Conservation (phyloP, 2,797 vertebrate genomes). For the Phoebastria nigripes region DNA sequence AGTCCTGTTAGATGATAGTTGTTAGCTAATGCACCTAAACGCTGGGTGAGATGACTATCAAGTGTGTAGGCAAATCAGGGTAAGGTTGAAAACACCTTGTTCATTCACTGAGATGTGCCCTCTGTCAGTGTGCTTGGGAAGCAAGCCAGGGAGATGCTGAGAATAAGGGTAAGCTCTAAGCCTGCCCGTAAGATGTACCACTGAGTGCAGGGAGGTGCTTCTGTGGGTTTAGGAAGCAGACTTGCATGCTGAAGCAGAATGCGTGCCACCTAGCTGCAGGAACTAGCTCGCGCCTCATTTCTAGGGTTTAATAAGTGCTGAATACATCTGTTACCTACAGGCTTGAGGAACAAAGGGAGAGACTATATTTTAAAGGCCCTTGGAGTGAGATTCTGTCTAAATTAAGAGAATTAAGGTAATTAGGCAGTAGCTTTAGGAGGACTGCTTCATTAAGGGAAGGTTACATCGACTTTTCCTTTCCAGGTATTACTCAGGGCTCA, state of each 20-base stretch:
- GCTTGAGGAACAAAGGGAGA: not conserved
- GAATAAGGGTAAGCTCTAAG: not conserved
- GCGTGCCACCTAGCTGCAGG: not conserved
- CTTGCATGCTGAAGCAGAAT: not conserved
- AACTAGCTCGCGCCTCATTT: not conserved
- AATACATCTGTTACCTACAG: not conserved
- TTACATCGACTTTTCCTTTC: not conserved
- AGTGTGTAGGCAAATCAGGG: not conserved
- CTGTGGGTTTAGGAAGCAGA: not conserved
- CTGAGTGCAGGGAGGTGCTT: fast-evolving
- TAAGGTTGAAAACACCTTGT: not conserved
- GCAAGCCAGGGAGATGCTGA: not conserved
- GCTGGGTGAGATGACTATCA: fast-evolving
- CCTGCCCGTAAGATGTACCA: not conserved
- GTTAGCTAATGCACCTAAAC: fast-evolving
- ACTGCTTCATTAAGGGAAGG: not conserved
- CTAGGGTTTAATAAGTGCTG: not conserved
- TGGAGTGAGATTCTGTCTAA: not conserved
- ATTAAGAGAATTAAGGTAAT: not conserved
- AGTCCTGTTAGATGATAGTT: not conserved
- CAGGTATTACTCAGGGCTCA: not conserved
- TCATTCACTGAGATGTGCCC: not conserved
- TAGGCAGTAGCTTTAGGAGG: not conserved
- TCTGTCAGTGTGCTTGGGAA: not conserved
- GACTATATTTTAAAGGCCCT: not conserved